Base-by-base conservation (phyloP, 2,888 invertebrate species). In the Spilosoma lubricipeda region DNA sequence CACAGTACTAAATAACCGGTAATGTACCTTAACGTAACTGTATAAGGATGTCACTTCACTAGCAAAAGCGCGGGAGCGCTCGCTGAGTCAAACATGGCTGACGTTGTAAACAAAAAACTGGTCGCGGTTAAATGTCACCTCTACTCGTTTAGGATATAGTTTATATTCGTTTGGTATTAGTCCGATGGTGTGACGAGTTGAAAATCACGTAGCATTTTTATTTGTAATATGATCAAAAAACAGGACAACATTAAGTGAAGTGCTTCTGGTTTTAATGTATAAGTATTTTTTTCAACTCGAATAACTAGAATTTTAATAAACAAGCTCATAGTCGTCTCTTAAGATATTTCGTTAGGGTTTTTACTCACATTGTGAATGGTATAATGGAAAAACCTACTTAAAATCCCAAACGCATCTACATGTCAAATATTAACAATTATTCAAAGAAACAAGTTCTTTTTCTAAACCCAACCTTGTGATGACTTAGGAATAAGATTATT, bases 181-280 rank as follows among this genome's bases (percentile, higher is more conserved):
- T 67, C 27, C 11, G 30, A 73, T 75, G 59, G 72, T 69, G 70
- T 76, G 77, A 72, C 63, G 71, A 72, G 74, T 80, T 83, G 78
- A 82, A 78, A 84, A 85, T 86, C 88, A 90, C 88, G 89, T 89
- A 73, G 48, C 66, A 20, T 71, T 56, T 63, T 74, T 72, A 56
- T 27, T 27, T 59, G 70, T 72, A 74, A 77, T 42, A 48, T 42
- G 74, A 69, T 76, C 76, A 78, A 83, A 78, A 83, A 85, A 78
- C 76, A 74, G 52, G 72, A 45, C 66, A 64, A 52, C 48, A 48
- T 33, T 30, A 30, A 66, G 36, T 66, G 23, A 36, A 72, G 42
- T 66, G 67, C 42, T 42, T 63, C 42, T 63, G 36, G 45, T 63
- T 33, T 56, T 30, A 56, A n/a, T 56, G 11, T n/a, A n/a, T n/a